Base-by-base conservation (phyloP, 2,113 vertebrate species). In the Ceyx margarethae region DNA sequence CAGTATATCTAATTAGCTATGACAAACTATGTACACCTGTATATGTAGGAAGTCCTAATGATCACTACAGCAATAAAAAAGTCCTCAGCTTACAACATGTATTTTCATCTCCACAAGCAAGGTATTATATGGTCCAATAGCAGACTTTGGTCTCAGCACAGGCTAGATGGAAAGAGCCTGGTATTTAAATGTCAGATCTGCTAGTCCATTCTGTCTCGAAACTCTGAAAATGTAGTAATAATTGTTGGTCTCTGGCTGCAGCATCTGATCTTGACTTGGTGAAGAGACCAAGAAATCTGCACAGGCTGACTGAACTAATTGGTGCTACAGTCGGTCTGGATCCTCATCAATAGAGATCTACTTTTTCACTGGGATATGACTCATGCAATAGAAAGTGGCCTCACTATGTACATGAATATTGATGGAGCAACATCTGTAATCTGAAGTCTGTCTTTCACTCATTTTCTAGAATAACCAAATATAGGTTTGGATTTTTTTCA, bases 391-490 rank as follows among this genome's bases (percentile, higher is more conserved):
- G 58, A 29, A 77, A 56, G 35, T 21, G 22, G 16, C 58, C n/a
- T n/a, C 2, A 3, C 25, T 28, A 7, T 0, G 1, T 48, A 5
- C 4, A 7, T 50, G 8, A 33, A 18, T 35, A 43, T 42, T 50
- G 11, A 31, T 31, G 20, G 28, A 2, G 5, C 35, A 56, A 11
- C 7, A 56, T 50, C n/a, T 61, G 60, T 46, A 35, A 17, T 19
- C 46, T 46, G 13, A 33, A 66, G 19, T 43, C 37, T 75, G 21
- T 33, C n/a, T 15, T 53, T 72, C 46, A 29, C 37, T 75, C 5
- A 20, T 61, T 78, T 73, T 12, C 53, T 51, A 61, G 26, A 33
- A 40, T 8, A 66, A 33, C 4, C 11, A 65, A 43, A 60, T 29
- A 29, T 4, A 51, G 5, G 19, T 57, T 8, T n/a, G 11, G 13